phyloP scores from a whole-genome alignment of 2,888 invertebrate genomes.

The Cheiracanthium punctorium region DNA sequence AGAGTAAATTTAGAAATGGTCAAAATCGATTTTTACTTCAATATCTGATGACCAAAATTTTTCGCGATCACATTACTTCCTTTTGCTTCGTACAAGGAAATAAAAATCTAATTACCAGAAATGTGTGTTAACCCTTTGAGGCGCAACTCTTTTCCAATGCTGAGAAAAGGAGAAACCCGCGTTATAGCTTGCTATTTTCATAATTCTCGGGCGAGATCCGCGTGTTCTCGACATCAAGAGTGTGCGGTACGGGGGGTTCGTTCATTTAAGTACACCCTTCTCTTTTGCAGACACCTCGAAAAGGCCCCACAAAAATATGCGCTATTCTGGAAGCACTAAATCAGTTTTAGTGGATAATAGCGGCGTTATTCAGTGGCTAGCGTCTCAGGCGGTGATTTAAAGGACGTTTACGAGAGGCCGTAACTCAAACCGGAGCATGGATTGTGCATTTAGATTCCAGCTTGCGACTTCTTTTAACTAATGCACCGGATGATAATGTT shows the following conservation, averaged over 20 bases:
- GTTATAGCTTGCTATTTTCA: constrained; percentile 5
- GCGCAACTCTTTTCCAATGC: too few species aligned
- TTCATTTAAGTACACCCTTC: constrained; percentile 1
- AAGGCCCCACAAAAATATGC: neutral
- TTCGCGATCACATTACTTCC: too few species aligned
- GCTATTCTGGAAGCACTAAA: constrained; percentile 13
- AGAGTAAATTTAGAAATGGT: too few species aligned
- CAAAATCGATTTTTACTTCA: too few species aligned
- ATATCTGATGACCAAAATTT: neutral
- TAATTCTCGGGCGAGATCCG: neutral
- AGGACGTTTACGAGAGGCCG: neutral
- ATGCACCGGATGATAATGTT: too few species aligned
- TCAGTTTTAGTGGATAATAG: neutral
- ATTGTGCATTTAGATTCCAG: too few species aligned
- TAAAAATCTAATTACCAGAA: too few species aligned
- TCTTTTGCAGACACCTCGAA: neutral
- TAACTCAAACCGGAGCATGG: neutral
- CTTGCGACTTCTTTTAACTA: too few species aligned
- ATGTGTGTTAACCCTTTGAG: too few species aligned
- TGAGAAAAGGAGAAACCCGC: neutral
- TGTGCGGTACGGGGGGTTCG: neutral
- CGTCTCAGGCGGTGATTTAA: neutral
- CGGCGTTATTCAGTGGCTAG: neutral
- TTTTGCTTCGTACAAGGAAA: too few species aligned
- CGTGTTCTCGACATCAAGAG: neutral